These are phyloP conservation scores for Notocelia uddmanniana DNA, from an alignment of 2,888 invertebrate genomes.

Conservation along the genomic window DNA sequence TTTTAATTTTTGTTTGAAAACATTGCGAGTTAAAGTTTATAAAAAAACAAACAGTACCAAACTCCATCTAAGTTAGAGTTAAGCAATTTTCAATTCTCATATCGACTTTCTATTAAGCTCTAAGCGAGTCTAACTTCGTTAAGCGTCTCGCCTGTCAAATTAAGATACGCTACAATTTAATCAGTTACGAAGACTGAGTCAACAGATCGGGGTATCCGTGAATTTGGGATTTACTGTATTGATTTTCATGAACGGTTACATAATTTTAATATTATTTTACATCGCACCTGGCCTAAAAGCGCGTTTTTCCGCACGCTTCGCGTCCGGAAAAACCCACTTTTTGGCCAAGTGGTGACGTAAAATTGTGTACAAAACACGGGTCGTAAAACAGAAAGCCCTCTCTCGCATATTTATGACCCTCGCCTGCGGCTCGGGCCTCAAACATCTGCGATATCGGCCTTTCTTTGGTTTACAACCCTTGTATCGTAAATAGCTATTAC, in stretches of 20 bases:
- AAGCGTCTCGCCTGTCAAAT: constrained; percentile 56
- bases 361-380: too few species aligned
- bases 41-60: constrained; percentile 16
- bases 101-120: constrained; percentile 43
- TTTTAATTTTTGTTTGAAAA: not conserved
- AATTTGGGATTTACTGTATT: constrained; percentile 16
- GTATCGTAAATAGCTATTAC: too few species aligned
- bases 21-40: constrained; percentile 4
- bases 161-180: constrained; percentile 59
- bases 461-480: too few species aligned
- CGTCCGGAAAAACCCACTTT: too few species aligned
- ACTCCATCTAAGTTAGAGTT: constrained; percentile 26
- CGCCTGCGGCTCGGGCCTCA: too few species aligned
- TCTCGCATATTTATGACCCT: too few species aligned
- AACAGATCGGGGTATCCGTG: constrained; percentile 51
- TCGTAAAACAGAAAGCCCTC: too few species aligned
- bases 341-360: too few species aligned
- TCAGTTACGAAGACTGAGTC: constrained; percentile 57
- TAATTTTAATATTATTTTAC: not conserved
- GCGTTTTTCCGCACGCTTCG: too few species aligned
- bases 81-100: constrained; percentile 40
- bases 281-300: too few species aligned
- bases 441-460: too few species aligned
- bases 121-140: constrained; percentile 48
- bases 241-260: not conserved